These are phyloP conservation scores for Protophormia terraenovae DNA, from an alignment of 2,888 invertebrate species.

Conservation along the genomic window DNA sequence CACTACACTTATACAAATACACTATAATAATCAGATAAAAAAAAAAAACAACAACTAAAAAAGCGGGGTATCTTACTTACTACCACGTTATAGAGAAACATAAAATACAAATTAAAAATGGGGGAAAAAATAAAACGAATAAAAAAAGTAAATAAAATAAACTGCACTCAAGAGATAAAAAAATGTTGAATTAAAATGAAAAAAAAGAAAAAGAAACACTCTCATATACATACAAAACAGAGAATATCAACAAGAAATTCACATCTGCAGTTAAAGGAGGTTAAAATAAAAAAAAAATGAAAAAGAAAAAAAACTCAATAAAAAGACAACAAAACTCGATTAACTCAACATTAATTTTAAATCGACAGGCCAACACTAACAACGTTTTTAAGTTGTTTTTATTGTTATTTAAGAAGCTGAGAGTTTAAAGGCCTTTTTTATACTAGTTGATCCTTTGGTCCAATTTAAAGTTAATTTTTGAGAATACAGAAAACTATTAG, in stretches of 20 bases:
- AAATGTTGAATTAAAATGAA: constrained; percentile 40
- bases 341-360: constrained; percentile 79
- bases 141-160: constrained; percentile 58
- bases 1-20: constrained; percentile 20
- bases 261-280: constrained; percentile 62
- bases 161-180: constrained; percentile 61
- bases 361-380: constrained; percentile 73
- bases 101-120: constrained; percentile 63
- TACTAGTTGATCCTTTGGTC: neutral
- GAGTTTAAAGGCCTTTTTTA: neutral
- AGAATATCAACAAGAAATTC: constrained; percentile 31
- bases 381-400: neutral
- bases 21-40: constrained; percentile 49
- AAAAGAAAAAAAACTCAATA: neutral
- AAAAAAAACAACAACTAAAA: constrained; percentile 34
- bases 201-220: neutral
- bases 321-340: constrained; percentile 78
- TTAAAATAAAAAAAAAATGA: constrained; percentile 24
- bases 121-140: constrained; percentile 42
- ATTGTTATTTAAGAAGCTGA: too few species aligned
- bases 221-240: neutral
- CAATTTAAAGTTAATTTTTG: too few species aligned
- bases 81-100: constrained; percentile 33
- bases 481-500: too few species aligned
- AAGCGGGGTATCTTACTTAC: constrained; percentile 26